A percentile compares a stretch with the other conserved stretches of the same genome.
Evolutionary conservation across 1,140 invertebrate genomes (phyloP).

Genomic region (Macrobrachium rosenbergii): DNA sequence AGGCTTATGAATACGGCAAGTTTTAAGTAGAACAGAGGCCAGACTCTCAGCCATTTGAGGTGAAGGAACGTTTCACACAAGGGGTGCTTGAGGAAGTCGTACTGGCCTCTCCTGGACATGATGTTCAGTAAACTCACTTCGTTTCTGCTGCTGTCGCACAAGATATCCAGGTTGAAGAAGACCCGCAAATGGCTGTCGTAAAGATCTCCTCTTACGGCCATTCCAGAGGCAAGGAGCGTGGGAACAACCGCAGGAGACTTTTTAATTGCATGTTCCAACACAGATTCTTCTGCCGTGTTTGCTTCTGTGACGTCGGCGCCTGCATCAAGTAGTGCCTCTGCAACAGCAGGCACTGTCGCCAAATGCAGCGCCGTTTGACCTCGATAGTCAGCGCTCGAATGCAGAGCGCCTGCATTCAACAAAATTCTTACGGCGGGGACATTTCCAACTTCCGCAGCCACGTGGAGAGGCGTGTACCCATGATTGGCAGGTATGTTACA

Average conservation of each 20-base stretch:
- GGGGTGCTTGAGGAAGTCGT: conserved; percentile 63
- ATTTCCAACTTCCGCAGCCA: conserved; percentile 76
- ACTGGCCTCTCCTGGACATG: conserved; percentile 37
- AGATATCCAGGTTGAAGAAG: neutral
- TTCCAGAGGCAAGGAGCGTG: conserved; percentile 7
- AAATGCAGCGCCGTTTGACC: conserved; percentile 67
- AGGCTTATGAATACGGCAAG: neutral
- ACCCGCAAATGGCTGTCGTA: neutral
- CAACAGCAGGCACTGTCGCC: conserved; percentile 83
- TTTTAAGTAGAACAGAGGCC: conserved; percentile 17
- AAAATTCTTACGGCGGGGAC: neutral
- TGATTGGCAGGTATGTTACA: conserved; percentile 78
- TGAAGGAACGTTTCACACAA: conserved; percentile 65
- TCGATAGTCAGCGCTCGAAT: neutral
- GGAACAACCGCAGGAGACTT: neutral
- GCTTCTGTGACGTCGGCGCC: conserved; percentile 87
- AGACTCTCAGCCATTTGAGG: conserved; percentile 82
- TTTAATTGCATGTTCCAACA: conserved; percentile 81
- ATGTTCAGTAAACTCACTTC: neutral
- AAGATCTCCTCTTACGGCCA: neutral
- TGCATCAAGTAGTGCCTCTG: conserved; percentile 83
- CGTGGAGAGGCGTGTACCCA: conserved; percentile 88
- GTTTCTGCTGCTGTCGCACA: neutral
- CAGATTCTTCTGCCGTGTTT: conserved; percentile 84
- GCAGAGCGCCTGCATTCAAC: neutral